Conservation (phyloP, 1,140 invertebrate species). For the Macrostomum lignano region DNA sequence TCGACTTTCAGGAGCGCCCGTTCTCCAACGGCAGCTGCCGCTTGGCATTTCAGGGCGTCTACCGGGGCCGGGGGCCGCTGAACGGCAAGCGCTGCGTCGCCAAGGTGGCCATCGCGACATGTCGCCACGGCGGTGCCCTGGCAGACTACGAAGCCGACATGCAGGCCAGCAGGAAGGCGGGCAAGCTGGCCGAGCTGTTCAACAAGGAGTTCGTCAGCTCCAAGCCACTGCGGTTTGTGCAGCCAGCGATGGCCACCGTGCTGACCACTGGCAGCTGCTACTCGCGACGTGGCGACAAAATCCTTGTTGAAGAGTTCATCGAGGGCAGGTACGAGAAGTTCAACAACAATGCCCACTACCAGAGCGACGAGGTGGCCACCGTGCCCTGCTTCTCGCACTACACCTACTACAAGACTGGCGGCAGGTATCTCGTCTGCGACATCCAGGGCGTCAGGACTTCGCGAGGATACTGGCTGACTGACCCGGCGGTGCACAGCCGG, state of each 20-base stretch:
- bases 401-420: conserved; percentile 9
- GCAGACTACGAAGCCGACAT: too few species aligned
- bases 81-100: too few species aligned
- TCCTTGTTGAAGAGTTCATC: conserved; percentile 9
- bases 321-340: conserved; percentile 9
- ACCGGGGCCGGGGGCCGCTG: too few species aligned
- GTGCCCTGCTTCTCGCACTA: conserved; percentile 10
- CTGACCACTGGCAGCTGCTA: conserved; percentile 9
- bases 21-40: too few species aligned
- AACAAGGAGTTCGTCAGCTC: too few species aligned
- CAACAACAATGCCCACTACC: conserved; percentile 6
- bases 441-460: conserved; percentile 8
- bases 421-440: conserved; percentile 7
- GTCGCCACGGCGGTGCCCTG: too few species aligned
- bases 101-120: too few species aligned
- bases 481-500: conserved; percentile 9
- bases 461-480: conserved; percentile 7
- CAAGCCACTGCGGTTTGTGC: too few species aligned
- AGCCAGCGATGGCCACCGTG: conserved; percentile 8
- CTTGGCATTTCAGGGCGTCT: too few species aligned
- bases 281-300: conserved; percentile 5
- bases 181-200: too few species aligned
- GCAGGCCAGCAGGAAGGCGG: too few species aligned
- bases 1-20: too few species aligned
- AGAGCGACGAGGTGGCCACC: conserved; percentile 5